phyloP scores from a whole-genome alignment of 2,888 invertebrate species.

The Bombylius major region DNA sequence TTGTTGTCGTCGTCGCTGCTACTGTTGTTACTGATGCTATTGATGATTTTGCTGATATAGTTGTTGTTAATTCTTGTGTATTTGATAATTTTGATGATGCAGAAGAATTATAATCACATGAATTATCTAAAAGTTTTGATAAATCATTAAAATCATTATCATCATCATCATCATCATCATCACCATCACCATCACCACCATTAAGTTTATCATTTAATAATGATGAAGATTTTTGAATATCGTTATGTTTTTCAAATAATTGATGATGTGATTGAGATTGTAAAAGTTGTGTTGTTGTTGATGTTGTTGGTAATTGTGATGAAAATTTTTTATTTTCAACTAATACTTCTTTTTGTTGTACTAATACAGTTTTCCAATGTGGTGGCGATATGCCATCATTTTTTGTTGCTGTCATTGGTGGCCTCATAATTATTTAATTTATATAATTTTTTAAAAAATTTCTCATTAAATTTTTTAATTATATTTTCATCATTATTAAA shows the following conservation, averaged over 20 bases:
- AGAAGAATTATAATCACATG: no score
- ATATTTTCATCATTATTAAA: no score
- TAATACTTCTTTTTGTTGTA: slow-evolving; percentile 9
- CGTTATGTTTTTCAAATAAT: no score
- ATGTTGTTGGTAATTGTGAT: neutral
- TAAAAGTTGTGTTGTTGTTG: neutral
- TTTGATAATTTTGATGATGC: neutral
- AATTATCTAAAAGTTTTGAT: no score
- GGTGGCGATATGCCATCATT: slow-evolving; percentile 10
- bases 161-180: no score
- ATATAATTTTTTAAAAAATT: no score
- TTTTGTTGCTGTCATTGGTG: slow-evolving; percentile 9
- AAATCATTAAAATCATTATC: no score
- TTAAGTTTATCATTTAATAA: no score
- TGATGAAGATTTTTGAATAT: no score
- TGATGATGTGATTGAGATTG: neutral
- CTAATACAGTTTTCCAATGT: slow-evolving; percentile 2
- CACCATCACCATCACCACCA: no score
- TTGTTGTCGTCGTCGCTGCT: slow-evolving; percentile 20
- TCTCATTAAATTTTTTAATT: no score
- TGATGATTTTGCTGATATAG: slow-evolving; percentile 19
- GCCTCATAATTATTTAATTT: slow-evolving; percentile 8
- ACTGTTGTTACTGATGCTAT: slow-evolving; percentile 22
- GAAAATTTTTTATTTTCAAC: slow-evolving; percentile 3
- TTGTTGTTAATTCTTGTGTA: slow-evolving; percentile 6